phyloP scores from a whole-genome alignment of 2,888 invertebrate species.

The Stenichneumon culpator region DNA sequence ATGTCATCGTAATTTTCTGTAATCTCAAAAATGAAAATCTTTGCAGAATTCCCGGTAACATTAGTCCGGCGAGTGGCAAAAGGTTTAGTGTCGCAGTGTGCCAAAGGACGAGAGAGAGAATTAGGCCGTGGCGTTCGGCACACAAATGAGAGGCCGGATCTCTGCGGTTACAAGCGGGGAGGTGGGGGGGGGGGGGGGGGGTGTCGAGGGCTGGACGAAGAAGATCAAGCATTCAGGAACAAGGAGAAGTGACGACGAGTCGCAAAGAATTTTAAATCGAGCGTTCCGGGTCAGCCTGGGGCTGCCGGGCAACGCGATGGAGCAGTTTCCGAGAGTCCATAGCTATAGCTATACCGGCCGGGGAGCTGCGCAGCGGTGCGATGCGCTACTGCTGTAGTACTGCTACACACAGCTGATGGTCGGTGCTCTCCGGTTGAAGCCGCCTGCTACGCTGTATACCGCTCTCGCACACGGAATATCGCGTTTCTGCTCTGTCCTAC shows the following conservation, averaged over 20 bases:
- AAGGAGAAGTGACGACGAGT: slow-evolving; percentile 22
- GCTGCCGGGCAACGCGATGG: slow-evolving; percentile 58
- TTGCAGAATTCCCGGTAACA: not conserved
- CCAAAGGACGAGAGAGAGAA: slow-evolving; percentile 11
- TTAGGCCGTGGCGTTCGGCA: slow-evolving; percentile 23
- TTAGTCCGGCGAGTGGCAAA: not conserved
- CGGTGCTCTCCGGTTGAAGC: slow-evolving; percentile 14
- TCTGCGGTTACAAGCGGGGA: slow-evolving; percentile 37
- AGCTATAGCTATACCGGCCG: slow-evolving; percentile 54
- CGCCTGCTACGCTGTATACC: slow-evolving; percentile 21
- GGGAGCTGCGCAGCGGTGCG: slow-evolving; percentile 65
- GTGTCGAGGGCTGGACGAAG: not conserved
- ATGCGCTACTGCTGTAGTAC: slow-evolving; percentile 65
- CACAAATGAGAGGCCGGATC: slow-evolving; percentile 43
- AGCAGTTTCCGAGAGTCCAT: slow-evolving; percentile 45
- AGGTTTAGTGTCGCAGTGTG: slow-evolving; percentile 12
- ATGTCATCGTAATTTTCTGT: too few species aligned
- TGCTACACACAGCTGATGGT: slow-evolving; percentile 47
- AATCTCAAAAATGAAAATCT: too few species aligned
- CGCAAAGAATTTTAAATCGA: slow-evolving; percentile 61
- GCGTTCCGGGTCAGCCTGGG: slow-evolving; percentile 59
- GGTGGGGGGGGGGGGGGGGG: not conserved
- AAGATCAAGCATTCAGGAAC: slow-evolving; percentile 30
- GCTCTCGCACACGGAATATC: slow-evolving; percentile 21
- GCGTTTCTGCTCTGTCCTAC: slow-evolving; percentile 18